phyloP scores from a whole-genome alignment of 2,113 vertebrate species.

The Odobenus rosmarus region DNA sequence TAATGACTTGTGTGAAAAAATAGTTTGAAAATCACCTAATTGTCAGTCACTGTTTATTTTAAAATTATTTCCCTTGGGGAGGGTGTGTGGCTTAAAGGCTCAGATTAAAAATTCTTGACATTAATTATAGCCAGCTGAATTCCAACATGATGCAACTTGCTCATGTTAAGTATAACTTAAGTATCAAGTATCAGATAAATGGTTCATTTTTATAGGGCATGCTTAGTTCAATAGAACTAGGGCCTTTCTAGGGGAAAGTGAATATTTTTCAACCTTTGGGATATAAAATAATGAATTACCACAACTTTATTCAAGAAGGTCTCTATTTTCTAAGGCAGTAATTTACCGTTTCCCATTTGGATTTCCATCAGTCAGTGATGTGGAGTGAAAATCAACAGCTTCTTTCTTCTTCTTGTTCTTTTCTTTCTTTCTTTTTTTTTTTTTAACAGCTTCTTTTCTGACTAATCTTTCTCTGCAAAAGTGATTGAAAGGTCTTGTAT shows the following conservation, averaged over 20 bases:
- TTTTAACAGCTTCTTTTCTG: slow-evolving; percentile 51
- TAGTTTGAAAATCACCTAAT: slow-evolving; percentile 63
- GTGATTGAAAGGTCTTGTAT: slow-evolving; percentile 63
- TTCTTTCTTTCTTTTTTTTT: not conserved
- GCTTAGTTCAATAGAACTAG: slow-evolving; percentile 55
- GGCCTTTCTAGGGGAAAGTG: slow-evolving; percentile 22
- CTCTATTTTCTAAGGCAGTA: slow-evolving; percentile 56
- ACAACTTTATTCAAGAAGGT: slow-evolving; percentile 52
- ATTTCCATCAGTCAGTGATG: slow-evolving; percentile 47
- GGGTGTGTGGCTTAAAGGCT: slow-evolving; percentile 43
- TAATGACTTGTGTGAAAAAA: slow-evolving; percentile 61
- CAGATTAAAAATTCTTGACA: slow-evolving; percentile 60
- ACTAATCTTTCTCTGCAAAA: slow-evolving; percentile 65
- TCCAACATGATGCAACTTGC: slow-evolving; percentile 39
- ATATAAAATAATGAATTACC: slow-evolving; percentile 57
- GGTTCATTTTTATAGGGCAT: slow-evolving; percentile 57
- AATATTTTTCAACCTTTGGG: slow-evolving; percentile 42
- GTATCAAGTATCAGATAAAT: slow-evolving; percentile 54
- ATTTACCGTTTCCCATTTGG: slow-evolving; percentile 51
- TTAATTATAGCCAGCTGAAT: slow-evolving; percentile 59
- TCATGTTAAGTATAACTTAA: slow-evolving; percentile 47
- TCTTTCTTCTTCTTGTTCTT: not conserved
- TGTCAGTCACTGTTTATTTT: slow-evolving; percentile 64
- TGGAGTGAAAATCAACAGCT: slow-evolving; percentile 38
- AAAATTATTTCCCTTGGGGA: slow-evolving; percentile 62